These are phyloP conservation scores for Acanthochromis polyacanthus DNA, from an alignment of 2,113 vertebrate genomes.

Conservation along the genomic window DNA sequence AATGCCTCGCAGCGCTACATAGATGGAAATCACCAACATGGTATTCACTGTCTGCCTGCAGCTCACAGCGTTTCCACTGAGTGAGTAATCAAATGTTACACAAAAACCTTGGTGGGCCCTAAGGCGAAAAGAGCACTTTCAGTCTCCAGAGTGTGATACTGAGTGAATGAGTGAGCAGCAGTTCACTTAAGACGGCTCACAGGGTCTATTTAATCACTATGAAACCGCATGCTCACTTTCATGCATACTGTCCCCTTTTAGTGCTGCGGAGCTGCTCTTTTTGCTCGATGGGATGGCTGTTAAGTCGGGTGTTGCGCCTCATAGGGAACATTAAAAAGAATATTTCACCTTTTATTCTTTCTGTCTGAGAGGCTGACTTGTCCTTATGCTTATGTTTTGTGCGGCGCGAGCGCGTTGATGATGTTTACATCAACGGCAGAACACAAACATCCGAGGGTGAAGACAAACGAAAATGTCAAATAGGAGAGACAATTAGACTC, in stretches of 20 bases:
- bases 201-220: slow-evolving; percentile 67
- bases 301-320: slow-evolving; percentile 4
- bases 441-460: no score
- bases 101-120: slow-evolving; percentile 68
- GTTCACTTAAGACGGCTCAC: slow-evolving; percentile 59
- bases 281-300: slow-evolving; percentile 16
- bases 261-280: slow-evolving; percentile 59
- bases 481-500: no score
- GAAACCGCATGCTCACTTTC: slow-evolving; percentile 53
- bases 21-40: slow-evolving; percentile 60
- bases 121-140: slow-evolving; percentile 73
- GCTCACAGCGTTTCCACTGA: slow-evolving; percentile 52
- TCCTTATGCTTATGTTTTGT: background rate
- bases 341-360: background rate
- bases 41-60: slow-evolving; percentile 64
- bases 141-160: slow-evolving; percentile 58
- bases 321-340: background rate
- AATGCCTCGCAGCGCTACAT: slow-evolving; percentile 42
- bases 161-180: slow-evolving; percentile 67
- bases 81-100: slow-evolving; percentile 76
- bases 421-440: no score
- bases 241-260: slow-evolving; percentile 28
- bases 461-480: no score
- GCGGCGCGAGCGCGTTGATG: no score
- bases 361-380: background rate